These are phyloP conservation scores for Heliconius cydno DNA, from an alignment of 2,888 invertebrate genomes.

Conservation along the genomic window DNA sequence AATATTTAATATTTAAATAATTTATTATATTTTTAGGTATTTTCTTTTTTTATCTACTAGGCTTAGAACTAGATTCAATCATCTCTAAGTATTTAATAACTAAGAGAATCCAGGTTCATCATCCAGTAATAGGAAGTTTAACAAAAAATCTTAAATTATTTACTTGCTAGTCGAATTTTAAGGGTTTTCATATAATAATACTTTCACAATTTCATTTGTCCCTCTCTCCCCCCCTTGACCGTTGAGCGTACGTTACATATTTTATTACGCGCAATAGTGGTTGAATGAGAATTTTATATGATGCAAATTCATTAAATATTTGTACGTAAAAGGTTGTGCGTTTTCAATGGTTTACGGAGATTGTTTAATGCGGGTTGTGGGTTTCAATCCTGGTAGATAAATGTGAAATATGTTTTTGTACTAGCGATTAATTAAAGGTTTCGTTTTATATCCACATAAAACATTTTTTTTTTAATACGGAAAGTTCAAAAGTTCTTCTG, in stretches of 20 bases:
- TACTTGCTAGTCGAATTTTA: neutral
- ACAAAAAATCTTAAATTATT: too few species aligned
- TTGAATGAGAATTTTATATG: constrained; percentile 6
- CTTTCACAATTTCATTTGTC: neutral
- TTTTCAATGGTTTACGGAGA: neutral
- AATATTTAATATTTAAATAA: too few species aligned
- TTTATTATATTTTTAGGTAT: too few species aligned
- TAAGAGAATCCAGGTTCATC: too few species aligned
- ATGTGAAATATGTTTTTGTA: neutral
- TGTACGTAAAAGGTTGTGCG: neutral
- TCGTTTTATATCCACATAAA: too few species aligned
- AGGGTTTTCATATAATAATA: neutral
- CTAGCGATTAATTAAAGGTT: too few species aligned
- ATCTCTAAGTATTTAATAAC: too few species aligned
- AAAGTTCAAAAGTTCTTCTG: neutral
- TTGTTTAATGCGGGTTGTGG: neutral
- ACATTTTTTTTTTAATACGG: too few species aligned
- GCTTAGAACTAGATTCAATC: too few species aligned
- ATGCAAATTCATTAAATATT: constrained; percentile 14
- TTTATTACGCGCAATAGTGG: constrained; percentile 1
- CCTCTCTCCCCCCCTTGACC: neutral
- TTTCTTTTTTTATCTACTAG: too few species aligned
- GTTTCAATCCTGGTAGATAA: neutral
- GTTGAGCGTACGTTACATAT: neutral
- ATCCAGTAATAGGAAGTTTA: too few species aligned